Conservation (phyloP, 2,797 vertebrate species). For the Lacerta bilineata region DNA sequence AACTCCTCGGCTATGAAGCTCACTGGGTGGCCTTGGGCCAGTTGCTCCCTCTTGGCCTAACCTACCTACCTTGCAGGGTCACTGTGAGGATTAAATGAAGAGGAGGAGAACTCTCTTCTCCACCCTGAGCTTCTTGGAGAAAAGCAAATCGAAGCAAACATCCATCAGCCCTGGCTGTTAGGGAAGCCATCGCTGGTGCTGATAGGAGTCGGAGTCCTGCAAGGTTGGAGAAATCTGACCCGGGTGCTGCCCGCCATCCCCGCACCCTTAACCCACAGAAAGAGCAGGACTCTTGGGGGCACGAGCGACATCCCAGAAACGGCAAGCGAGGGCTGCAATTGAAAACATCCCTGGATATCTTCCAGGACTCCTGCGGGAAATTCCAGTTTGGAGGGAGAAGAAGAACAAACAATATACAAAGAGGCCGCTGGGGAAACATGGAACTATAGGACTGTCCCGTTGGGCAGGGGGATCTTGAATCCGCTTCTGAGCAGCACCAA, state of each 20-base stretch:
- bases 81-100: neutral
- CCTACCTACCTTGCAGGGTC: no score
- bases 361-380: neutral
- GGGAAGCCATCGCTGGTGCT: no score
- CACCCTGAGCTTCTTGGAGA: no score
- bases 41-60: no score
- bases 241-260: neutral
- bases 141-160: no score
- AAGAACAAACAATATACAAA: neutral
- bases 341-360: neutral
- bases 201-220: no score
- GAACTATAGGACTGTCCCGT: constrained; percentile 75
- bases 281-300: neutral
- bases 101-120: no score
- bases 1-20: no score
- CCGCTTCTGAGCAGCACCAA: constrained; percentile 77
- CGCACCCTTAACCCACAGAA: no score
- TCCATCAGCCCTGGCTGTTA: no score
- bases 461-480: constrained; percentile 80
- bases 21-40: no score
- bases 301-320: neutral
- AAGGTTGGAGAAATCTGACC: no score
- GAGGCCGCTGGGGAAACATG: rapidly evolving
- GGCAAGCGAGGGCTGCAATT: neutral
- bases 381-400: neutral